These are phyloP conservation scores for Albula glossodonta DNA, from an alignment of 2,113 vertebrate genomes.

Conservation along the genomic window DNA sequence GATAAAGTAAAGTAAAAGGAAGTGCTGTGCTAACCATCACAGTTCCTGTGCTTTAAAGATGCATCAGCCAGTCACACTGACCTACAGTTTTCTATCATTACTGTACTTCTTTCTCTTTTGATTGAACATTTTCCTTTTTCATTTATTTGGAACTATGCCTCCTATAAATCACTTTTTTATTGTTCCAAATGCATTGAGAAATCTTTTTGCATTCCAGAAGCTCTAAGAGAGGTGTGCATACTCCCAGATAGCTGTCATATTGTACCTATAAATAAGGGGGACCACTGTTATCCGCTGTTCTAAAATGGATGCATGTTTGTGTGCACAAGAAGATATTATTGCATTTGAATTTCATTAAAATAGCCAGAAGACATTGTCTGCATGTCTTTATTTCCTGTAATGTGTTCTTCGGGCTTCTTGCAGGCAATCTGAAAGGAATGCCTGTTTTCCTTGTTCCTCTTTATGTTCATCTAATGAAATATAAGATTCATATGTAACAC, in stretches of 20 bases:
- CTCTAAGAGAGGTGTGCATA: slow-evolving; percentile 1
- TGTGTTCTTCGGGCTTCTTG: slow-evolving; percentile 30
- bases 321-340: slow-evolving; percentile 29
- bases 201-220: not conserved
- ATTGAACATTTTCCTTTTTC: not conserved
- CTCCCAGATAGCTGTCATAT: not conserved
- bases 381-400: slow-evolving; percentile 32
- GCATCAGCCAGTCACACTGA: not conserved
- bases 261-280: not conserved
- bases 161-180: not conserved
- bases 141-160: slow-evolving; percentile 12
- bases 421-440: slow-evolving; percentile 41
- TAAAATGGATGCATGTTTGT: slow-evolving; percentile 6
- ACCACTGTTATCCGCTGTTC: not conserved
- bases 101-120: not conserved
- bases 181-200: not conserved
- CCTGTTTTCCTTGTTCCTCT: slow-evolving; percentile 43
- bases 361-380: slow-evolving; percentile 25
- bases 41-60: not conserved
- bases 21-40: not conserved
- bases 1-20: not conserved
- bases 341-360: slow-evolving; percentile 28
- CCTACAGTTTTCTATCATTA: not conserved
- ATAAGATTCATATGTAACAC: slow-evolving; percentile 59
- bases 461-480: slow-evolving; percentile 56